Conservation (phyloP, 2,888 invertebrate species). For the Nomada ruficornis region DNA sequence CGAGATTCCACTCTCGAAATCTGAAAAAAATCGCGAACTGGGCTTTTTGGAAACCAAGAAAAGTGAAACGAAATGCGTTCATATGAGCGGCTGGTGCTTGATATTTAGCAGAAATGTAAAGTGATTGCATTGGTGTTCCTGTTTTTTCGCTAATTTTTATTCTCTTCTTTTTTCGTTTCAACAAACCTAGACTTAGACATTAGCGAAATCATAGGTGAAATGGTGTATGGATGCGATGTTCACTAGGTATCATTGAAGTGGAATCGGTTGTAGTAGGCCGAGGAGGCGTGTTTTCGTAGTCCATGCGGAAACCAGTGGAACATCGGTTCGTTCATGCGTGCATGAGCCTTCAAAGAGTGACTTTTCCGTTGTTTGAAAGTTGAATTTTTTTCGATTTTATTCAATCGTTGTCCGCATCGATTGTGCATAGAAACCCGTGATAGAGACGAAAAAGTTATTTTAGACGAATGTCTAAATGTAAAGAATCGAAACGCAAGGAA, state of each 20-base stretch:
- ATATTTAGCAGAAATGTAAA: slow-evolving; percentile 53
- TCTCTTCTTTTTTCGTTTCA: slow-evolving; percentile 15
- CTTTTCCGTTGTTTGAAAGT: slow-evolving; percentile 20
- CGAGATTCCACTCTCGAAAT: not conserved
- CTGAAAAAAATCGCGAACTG: slow-evolving; percentile 25
- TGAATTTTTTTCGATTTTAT: slow-evolving; percentile 23
- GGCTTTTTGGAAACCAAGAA: slow-evolving; percentile 19
- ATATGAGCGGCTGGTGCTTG: slow-evolving; percentile 41
- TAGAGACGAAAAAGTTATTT: not conserved
- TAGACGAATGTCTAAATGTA: too few relatives aligned
- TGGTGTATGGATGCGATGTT: slow-evolving; percentile 62
- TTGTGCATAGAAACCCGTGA: not conserved
- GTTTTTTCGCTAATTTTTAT: not conserved
- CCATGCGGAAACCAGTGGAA: slow-evolving; percentile 53
- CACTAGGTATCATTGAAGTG: slow-evolving; percentile 61
- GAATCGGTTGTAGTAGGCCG: slow-evolving; percentile 62
- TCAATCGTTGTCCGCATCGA: slow-evolving; percentile 2
- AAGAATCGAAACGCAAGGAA: too few relatives aligned
- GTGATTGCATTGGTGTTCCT: slow-evolving; percentile 41
- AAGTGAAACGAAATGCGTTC: slow-evolving; percentile 33
- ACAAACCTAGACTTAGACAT: slow-evolving; percentile 60
- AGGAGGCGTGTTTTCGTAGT: slow-evolving; percentile 62
- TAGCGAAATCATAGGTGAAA: slow-evolving; percentile 65
- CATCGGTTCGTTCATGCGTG: slow-evolving; percentile 33
- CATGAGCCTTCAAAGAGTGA: slow-evolving; percentile 34